Percentiles rank a stretch among this genome's conserved stretches.
Conservation (phyloP, 2,113 vertebrate species). For the Ivindomyrus marchei region DNA sequence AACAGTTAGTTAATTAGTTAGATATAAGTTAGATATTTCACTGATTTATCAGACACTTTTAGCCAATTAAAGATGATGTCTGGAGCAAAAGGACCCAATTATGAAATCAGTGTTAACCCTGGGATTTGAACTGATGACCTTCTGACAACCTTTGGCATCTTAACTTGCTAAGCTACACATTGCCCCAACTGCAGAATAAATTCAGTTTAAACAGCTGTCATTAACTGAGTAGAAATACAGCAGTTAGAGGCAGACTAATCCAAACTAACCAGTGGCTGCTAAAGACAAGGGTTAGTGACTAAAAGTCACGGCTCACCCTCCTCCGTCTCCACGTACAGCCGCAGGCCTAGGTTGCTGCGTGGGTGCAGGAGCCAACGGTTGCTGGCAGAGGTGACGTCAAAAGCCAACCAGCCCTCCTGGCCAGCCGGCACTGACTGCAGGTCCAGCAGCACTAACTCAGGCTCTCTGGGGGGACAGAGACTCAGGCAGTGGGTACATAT, state of each 20-base stretch:
- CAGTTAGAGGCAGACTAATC: neutral
- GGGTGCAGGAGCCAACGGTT: slow-evolving; percentile 75
- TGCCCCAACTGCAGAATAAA: neutral
- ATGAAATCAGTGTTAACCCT: neutral
- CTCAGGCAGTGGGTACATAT: neutral
- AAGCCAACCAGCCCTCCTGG: slow-evolving; percentile 87
- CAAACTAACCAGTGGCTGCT: neutral
- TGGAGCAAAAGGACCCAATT: neutral
- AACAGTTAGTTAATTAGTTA: neutral
- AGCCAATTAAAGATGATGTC: neutral
- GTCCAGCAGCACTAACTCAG: slow-evolving; percentile 85
- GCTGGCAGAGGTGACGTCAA: slow-evolving; percentile 84
- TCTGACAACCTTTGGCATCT: neutral
- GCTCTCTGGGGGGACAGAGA: slow-evolving; percentile 61
- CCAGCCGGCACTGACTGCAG: slow-evolving; percentile 76
- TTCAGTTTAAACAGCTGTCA: neutral
- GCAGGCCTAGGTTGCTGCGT: slow-evolving; percentile 76
- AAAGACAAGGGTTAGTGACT: neutral
- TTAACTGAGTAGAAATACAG: neutral
- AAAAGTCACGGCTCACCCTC: slow-evolving; percentile 60
- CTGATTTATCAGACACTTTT: neutral
- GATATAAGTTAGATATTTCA: neutral
- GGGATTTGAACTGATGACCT: neutral
- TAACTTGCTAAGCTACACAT: neutral
- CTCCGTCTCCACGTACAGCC: slow-evolving; percentile 84